Conservation (phyloP, 2,888 invertebrate species). For the Callyntrura sp. region DNA sequence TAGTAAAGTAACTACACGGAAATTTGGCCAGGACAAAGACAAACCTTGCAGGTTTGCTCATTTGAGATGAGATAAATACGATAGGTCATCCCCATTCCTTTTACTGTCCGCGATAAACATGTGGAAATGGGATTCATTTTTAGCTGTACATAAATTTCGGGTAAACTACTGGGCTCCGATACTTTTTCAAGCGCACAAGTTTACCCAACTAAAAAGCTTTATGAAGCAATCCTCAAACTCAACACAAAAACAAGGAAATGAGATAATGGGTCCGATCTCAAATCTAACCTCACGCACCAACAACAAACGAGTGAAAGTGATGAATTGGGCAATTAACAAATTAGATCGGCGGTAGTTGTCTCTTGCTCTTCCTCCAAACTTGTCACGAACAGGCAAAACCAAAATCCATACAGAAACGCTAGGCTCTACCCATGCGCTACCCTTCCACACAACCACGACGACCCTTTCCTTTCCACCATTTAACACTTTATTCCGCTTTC, state of each 20-base stretch:
- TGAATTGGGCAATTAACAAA: constrained; percentile 78
- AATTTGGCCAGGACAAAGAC: constrained; percentile 49
- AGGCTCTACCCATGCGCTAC: background rate
- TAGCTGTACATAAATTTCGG: background rate
- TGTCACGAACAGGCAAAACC: constrained; percentile 65
- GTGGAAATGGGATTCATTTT: background rate
- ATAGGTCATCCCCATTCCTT: background rate
- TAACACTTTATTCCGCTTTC: constrained; percentile 30
- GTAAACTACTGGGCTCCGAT: no score
- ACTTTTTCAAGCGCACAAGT: background rate
- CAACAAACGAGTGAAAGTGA: constrained; percentile 73
- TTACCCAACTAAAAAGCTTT: no score
- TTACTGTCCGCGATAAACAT: constrained; percentile 41
- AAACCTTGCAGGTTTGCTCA: constrained; percentile 43
- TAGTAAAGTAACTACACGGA: background rate
- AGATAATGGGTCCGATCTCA: constrained; percentile 60
- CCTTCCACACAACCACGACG: no score
- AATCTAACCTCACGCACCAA: constrained; percentile 64
- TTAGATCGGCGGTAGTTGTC: constrained; percentile 71
- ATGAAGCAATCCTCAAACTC: background rate
- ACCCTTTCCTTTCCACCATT: constrained; percentile 56
- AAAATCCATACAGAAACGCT: constrained; percentile 49
- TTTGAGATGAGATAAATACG: constrained; percentile 51
- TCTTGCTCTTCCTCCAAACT: constrained; percentile 56
- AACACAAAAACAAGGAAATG: constrained; percentile 38